Evolutionary conservation across 2,113 vertebrate genomes (phyloP).

Genomic region (human (Homo sapiens)): DNA sequence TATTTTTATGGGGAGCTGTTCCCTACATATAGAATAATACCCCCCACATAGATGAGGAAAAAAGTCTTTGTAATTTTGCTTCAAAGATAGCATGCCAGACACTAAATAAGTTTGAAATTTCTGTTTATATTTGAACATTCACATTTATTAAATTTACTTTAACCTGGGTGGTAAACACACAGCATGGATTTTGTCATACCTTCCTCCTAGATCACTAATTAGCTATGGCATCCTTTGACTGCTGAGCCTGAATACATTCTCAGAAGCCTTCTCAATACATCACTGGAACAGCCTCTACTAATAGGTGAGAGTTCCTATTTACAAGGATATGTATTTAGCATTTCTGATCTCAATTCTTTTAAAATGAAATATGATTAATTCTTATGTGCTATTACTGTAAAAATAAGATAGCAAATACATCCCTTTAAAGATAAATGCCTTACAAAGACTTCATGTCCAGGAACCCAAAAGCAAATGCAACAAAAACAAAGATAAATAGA

Average conservation of each 20-base stretch:
- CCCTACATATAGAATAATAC: background rate
- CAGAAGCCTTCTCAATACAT: background rate
- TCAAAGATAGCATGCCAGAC: background rate
- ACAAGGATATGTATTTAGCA: background rate
- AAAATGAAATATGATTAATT: background rate
- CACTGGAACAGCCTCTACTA: background rate
- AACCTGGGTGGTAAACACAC: background rate
- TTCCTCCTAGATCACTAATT: background rate
- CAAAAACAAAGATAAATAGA: too few species aligned
- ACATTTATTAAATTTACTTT: background rate
- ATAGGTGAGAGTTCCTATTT: background rate
- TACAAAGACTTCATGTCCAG: background rate
- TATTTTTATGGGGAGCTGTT: background rate
- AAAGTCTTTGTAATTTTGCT: conserved; percentile 35
- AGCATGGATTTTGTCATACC: background rate
- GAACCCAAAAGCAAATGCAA: background rate
- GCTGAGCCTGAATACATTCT: background rate
- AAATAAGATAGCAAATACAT: background rate
- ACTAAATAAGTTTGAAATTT: conserved; percentile 10
- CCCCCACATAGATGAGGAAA: background rate
- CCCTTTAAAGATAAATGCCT: background rate
- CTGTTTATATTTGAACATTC: conserved; percentile 26
- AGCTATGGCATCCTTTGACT: background rate
- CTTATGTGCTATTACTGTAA: background rate
- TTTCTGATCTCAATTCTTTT: background rate